Conservation (phyloP, 2,113 vertebrate species). For the Podiceps cristatus region DNA sequence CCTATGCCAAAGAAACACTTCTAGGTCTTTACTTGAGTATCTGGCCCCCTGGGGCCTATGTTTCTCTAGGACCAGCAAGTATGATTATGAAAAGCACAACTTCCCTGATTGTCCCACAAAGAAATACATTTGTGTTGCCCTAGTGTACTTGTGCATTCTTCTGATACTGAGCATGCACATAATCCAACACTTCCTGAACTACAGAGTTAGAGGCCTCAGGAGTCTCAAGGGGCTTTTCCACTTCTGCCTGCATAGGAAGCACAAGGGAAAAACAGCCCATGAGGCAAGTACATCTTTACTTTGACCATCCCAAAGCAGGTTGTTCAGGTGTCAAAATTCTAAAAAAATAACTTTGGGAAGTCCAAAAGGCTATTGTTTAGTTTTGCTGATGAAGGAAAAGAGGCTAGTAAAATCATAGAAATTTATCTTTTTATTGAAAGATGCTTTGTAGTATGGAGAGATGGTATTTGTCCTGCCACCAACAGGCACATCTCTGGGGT, state of each 20-base stretch:
- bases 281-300: background rate
- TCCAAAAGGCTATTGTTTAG: background rate
- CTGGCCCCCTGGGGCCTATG: too few relatives aligned
- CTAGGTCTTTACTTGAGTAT: background rate
- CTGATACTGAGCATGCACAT: too few relatives aligned
- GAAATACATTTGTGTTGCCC: background rate
- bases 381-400: background rate
- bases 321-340: background rate
- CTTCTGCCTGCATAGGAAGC: background rate
- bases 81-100: background rate
- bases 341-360: background rate
- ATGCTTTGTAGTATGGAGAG: background rate
- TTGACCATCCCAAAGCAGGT: background rate
- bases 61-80: background rate
- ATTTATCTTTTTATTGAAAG: background rate
- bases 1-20: background rate
- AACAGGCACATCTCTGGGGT: background rate
- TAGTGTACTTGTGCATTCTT: background rate
- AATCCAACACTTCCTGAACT: background rate
- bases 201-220: background rate
- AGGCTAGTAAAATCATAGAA: background rate
- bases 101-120: background rate
- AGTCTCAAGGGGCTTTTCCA: background rate
- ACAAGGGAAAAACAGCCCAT: background rate
- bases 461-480: background rate